Conservation (phyloP, 2,888 invertebrate species). For the Ochlodes sylvanus region DNA sequence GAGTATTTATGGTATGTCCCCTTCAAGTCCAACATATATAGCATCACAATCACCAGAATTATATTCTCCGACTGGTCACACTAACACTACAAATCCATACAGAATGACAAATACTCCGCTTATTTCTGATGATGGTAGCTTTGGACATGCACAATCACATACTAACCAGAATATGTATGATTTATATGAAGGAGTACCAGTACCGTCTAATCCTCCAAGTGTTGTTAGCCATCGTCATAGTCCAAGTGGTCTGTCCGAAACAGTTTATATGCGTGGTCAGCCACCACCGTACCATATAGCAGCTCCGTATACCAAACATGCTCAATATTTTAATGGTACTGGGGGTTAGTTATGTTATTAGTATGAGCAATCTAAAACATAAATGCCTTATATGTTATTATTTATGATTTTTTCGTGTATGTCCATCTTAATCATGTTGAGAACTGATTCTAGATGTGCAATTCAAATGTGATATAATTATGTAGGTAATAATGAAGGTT, state of each 20-base stretch:
- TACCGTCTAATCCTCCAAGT: slow-evolving; percentile 72
- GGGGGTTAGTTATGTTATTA: slow-evolving; percentile 71
- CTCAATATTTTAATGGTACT: slow-evolving; percentile 86
- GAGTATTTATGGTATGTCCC: slow-evolving; percentile 68
- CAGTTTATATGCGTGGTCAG: slow-evolving; percentile 73
- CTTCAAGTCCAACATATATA: slow-evolving; percentile 76
- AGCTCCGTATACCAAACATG: slow-evolving; percentile 92
- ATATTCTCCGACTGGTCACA: slow-evolving; percentile 80
- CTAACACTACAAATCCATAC: slow-evolving; percentile 79
- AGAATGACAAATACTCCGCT: slow-evolving; percentile 80
- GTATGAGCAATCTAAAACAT: slow-evolving; percentile 39
- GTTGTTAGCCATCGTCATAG: slow-evolving; percentile 72
- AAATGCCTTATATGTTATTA: slow-evolving; percentile 1
- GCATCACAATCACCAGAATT: slow-evolving; percentile 77
- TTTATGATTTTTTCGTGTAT: slow-evolving; percentile 55
- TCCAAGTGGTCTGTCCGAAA: slow-evolving; percentile 69
- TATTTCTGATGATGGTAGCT: slow-evolving; percentile 79
- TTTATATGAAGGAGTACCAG: slow-evolving; percentile 76
- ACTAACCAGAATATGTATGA: slow-evolving; percentile 80
- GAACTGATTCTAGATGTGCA: slow-evolving; percentile 74
- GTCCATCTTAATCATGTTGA: slow-evolving; percentile 56
- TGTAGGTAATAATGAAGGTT: slow-evolving; percentile 57
- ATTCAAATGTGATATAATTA: slow-evolving; percentile 80
- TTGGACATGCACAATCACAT: slow-evolving; percentile 75
- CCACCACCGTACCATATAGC: slow-evolving; percentile 95